Conservation (phyloP, 2,888 invertebrate genomes). For the Drosophila subsilvestris region DNA sequence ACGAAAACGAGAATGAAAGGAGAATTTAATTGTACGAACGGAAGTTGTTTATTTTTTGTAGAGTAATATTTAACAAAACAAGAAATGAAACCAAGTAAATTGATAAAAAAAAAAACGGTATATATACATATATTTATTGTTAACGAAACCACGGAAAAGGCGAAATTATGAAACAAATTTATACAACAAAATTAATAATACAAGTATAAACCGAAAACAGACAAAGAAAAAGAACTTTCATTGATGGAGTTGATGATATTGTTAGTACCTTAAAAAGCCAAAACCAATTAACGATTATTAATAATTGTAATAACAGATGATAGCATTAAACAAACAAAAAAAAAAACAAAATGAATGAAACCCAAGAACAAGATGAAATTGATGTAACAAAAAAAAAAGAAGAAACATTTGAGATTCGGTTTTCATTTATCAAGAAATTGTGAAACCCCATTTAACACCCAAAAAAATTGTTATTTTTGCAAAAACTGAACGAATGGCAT, state of each 20-base stretch:
- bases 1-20: constrained; percentile 39
- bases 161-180: constrained; percentile 78
- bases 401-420: constrained; percentile 73
- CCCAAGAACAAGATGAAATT: constrained; percentile 36
- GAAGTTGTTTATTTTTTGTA: constrained; percentile 81
- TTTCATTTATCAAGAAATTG: constrained; percentile 56
- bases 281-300: constrained; percentile 69
- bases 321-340: constrained; percentile 59
- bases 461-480: constrained; percentile 71
- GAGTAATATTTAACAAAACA: constrained; percentile 68
- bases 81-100: constrained; percentile 45
- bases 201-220: constrained; percentile 27
- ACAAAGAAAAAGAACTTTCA: constrained; percentile 68
- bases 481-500: constrained; percentile 60
- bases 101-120: constrained; percentile 57
- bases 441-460: constrained; percentile 46
- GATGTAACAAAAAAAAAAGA: constrained; percentile 54
- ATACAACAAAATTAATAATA: constrained; percentile 53
- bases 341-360: constrained; percentile 12
- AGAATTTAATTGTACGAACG: constrained; percentile 66
- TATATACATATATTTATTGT: constrained; percentile 75
- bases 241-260: constrained; percentile 83
- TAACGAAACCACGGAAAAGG: constrained; percentile 77
- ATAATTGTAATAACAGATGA: constrained; percentile 66
- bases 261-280: constrained; percentile 82